These are phyloP conservation scores for Clistopyga incitator DNA, from an alignment of 2,888 invertebrate genomes.

Conservation along the genomic window DNA sequence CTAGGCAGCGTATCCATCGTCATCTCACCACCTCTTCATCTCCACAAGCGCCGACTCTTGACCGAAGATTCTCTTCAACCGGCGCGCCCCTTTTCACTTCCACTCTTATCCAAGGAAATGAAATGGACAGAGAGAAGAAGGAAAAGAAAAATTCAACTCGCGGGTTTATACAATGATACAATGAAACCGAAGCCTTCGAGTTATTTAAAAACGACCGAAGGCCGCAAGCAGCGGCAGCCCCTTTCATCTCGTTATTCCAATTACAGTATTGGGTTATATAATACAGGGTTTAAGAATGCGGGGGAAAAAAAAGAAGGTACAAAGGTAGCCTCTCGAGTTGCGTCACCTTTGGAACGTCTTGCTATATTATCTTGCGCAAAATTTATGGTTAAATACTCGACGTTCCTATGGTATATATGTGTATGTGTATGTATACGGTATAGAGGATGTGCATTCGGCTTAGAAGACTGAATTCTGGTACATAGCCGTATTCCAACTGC, in stretches of 20 bases:
- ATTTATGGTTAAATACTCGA: constrained; percentile 11
- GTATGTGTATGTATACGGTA: no score
- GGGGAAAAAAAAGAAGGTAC: constrained; percentile 2
- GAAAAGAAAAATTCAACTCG: constrained; percentile 25
- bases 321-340: neutral
- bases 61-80: constrained; percentile 20
- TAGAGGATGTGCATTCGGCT: constrained; percentile 30
- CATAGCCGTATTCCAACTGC: constrained; percentile 27
- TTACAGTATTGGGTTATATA: constrained; percentile 41
- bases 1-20: neutral
- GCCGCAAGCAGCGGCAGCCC: neutral
- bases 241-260: constrained; percentile 42
- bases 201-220: constrained; percentile 29
- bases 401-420: constrained; percentile 1
- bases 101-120: constrained; percentile 1
- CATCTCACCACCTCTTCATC: constrained; percentile 29
- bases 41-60: constrained; percentile 11
- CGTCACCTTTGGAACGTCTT: neutral
- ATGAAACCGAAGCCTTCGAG: constrained; percentile 48
- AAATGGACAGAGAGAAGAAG: no score
- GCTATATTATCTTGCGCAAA: constrained; percentile 5
- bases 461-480: constrained; percentile 22
- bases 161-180: constrained; percentile 45
- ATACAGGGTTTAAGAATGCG: constrained; percentile 17
- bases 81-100: constrained; percentile 7